A percentile compares a stretch with the other conserved stretches of the same genome.
Evolutionary conservation across 2,113 vertebrate species (phyloP).

Genomic region (Herpailurus yagouaroundi): DNA sequence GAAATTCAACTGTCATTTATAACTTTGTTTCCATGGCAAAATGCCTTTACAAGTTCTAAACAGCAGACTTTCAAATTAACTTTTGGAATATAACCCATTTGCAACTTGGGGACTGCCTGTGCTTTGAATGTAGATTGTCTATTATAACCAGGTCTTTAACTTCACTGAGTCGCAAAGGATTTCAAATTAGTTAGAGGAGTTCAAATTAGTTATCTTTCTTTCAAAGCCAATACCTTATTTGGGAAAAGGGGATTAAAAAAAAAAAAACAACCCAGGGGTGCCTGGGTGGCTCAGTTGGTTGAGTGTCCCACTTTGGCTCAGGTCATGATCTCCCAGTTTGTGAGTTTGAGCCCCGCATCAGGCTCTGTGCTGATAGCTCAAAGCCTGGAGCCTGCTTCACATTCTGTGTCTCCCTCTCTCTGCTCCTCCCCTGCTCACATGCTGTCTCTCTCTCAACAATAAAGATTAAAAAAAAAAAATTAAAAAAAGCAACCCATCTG

Average conservation of each 20-base stretch:
- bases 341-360: no score
- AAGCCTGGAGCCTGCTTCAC: no score
- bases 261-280: not conserved
- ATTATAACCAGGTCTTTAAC: constrained; percentile 47
- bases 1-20: constrained; percentile 72
- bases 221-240: constrained; percentile 49
- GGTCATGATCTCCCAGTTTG: no score
- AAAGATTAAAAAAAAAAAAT: constrained; percentile 19
- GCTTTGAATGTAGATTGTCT: constrained; percentile 69
- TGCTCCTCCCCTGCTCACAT: no score
- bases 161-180: constrained; percentile 44
- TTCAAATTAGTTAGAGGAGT: constrained; percentile 67
- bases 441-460: no score
- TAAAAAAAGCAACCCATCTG: constrained; percentile 37
- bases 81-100: constrained; percentile 72
- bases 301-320: no score
- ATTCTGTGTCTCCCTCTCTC: no score
- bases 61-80: constrained; percentile 70
- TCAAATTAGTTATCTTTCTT: constrained; percentile 69
- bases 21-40: constrained; percentile 72
- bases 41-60: constrained; percentile 71
- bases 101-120: constrained; percentile 50
- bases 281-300: no score
- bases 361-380: no score
- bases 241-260: constrained; percentile 52